These are phyloP conservation scores for Drosophila ohnishii DNA, from an alignment of 1,140 invertebrate species.

Conservation along the genomic window DNA sequence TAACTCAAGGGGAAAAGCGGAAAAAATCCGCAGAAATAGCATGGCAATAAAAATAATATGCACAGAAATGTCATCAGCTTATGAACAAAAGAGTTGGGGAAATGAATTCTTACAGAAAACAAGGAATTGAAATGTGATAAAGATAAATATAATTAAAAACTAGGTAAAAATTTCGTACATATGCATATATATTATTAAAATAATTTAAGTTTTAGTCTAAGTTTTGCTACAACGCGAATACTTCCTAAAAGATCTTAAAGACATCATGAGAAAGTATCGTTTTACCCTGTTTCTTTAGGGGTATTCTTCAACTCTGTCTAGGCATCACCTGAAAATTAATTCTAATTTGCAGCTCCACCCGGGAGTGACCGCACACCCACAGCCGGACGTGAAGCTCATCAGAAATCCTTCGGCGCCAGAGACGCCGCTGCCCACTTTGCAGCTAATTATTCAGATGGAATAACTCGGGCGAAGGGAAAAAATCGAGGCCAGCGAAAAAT, in stretches of 20 bases:
- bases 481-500: slow-evolving; percentile 60
- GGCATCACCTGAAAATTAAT: slow-evolving; percentile 69
- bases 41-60: slow-evolving; percentile 11
- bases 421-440: slow-evolving; percentile 65
- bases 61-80: slow-evolving; percentile 4
- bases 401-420: slow-evolving; percentile 48
- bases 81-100: neutral
- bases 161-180: neutral
- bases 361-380: slow-evolving; percentile 59
- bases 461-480: slow-evolving; percentile 16
- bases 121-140: neutral
- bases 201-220: too few species aligned
- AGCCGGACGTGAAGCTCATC: slow-evolving; percentile 38
- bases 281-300: neutral
- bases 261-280: neutral
- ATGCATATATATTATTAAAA: too few species aligned
- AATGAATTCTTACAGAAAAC: neutral
- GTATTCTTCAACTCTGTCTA: slow-evolving; percentile 8
- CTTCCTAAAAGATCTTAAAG: neutral
- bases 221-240: too few species aligned
- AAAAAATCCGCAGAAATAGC: slow-evolving; percentile 22
- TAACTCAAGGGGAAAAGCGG: slow-evolving; percentile 30
- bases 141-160: neutral
- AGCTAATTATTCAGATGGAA: slow-evolving; percentile 81
- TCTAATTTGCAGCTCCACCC: slow-evolving; percentile 71